A percentile compares a stretch with the other conserved stretches of the same genome.
phyloP scores from a whole-genome alignment of 1,140 invertebrate species.

The Tetramorium parvispinum region DNA sequence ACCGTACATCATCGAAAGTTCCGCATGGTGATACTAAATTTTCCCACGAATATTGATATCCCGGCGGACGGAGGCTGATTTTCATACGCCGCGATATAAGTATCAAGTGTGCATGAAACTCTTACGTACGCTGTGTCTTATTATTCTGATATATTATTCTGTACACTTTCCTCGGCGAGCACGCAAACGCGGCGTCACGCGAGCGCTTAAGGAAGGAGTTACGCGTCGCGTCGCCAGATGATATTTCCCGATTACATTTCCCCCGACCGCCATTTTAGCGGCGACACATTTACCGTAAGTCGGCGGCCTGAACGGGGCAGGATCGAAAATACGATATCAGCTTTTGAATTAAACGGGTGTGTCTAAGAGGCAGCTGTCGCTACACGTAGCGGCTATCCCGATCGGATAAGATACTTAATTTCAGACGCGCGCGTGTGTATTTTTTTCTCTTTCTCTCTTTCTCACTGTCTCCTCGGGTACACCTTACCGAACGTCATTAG shows the following conservation, averaged over 20 bases:
- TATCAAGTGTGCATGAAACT: conserved; percentile 13
- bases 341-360: conserved; percentile 70
- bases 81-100: conserved; percentile 29
- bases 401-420: conserved; percentile 73
- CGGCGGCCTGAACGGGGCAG: not conserved
- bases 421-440: conserved; percentile 17
- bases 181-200: conserved; percentile 47
- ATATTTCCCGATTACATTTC: conserved; percentile 55
- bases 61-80: conserved; percentile 7
- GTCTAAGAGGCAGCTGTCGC: conserved; percentile 68
- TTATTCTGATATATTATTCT: conserved; percentile 44
- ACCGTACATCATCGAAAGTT: conserved; percentile 42
- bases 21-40: conserved; percentile 11
- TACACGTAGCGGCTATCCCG: conserved; percentile 36
- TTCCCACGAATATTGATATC: conserved; percentile 38
- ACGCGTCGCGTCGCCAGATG: conserved; percentile 44
- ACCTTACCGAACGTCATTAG: conserved; percentile 64
- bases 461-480: conserved; percentile 18
- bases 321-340: conserved; percentile 60
- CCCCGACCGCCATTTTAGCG: conserved; percentile 47
- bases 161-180: conserved; percentile 15
- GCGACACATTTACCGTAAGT: conserved; percentile 62
- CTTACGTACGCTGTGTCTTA: conserved; percentile 15
- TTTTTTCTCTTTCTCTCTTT: not conserved
- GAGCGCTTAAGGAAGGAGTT: conserved; percentile 37